These are phyloP conservation scores for Eulacestoma nigropectus DNA, from an alignment of 2,113 vertebrate species.

Conservation along the genomic window DNA sequence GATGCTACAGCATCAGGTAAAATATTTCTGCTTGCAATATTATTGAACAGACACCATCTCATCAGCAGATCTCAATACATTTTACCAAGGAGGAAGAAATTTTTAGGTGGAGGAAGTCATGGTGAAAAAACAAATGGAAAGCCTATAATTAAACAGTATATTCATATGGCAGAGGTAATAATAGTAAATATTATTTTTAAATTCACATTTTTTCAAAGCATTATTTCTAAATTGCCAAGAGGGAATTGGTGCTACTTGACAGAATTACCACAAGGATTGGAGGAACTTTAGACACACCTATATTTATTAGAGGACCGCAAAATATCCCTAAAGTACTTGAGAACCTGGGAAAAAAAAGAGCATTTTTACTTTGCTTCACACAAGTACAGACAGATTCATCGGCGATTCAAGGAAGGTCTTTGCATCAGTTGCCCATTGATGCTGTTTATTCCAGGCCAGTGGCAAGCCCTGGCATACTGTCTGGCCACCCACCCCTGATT, in stretches of 20 bases:
- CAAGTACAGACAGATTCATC: background rate
- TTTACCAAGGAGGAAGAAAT: background rate
- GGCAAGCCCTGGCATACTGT: background rate
- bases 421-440: background rate
- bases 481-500: background rate
- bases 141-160: background rate
- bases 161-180: background rate
- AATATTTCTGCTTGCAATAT: background rate
- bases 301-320: background rate
- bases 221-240: background rate
- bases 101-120: background rate
- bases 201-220: background rate
- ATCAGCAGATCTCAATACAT: background rate
- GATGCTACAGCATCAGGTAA: background rate
- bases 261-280: background rate
- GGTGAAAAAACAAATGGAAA: background rate
- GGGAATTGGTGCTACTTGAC: background rate
- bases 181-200: background rate
- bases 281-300: background rate
- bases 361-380: background rate
- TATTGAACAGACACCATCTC: background rate
- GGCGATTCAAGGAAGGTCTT: background rate
- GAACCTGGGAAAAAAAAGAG: background rate
- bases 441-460: background rate
- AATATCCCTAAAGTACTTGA: background rate